Base-by-base conservation (phyloP, 1,140 invertebrate genomes). In the Nylanderia fulva region DNA sequence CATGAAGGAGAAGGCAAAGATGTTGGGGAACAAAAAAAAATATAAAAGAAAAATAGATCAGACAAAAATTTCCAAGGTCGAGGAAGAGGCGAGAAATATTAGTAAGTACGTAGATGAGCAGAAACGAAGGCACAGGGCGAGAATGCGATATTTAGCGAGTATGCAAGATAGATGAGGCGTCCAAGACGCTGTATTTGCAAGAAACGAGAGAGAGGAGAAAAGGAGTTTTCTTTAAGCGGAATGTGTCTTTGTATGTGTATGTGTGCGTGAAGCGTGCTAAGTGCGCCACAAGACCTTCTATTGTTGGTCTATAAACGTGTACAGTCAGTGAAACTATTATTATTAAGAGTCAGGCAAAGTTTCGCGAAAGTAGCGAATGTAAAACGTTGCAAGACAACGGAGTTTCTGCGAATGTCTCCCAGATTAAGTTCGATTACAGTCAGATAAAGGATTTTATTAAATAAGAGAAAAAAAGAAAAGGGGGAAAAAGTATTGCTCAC, bases 311-410 rank as follows among this genome's bases (percentile, higher is more conserved):
- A 94, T 95, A 94, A 91, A 94, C 92, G 93, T 94, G 94, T 95
- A 94, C 94, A 95, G 94, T 95, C 94, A 94, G 93, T 94, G 92
- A 95, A 95, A 94, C 94, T 95, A 95, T 95, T 94, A 94, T 94
- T 94, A 94, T 95, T 95, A 95, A 94, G 94, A 91, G 92, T 94
- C 92, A 93, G 93, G 89, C 91, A 91, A 77, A 92, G 91, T 93
- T 91, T 91, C 91, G 89, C 72, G 86, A 82, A 84, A 82, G 69
- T 85, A 87, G 85, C 69, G 54, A 84, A 82, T 83, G 74, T 83
- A 83, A 88, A 86, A 86, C 27, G 83, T 86, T 89, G 75, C 69
- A 85, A 60, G 75, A 56, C 76, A 80, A 86, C 68, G 89, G 89
- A n/a, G n/a, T n/a, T 85, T 91, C 88, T 92, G 85, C 86, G 86